Base-by-base conservation (phyloP, 2,113 vertebrate species). In the Puma concolor region DNA sequence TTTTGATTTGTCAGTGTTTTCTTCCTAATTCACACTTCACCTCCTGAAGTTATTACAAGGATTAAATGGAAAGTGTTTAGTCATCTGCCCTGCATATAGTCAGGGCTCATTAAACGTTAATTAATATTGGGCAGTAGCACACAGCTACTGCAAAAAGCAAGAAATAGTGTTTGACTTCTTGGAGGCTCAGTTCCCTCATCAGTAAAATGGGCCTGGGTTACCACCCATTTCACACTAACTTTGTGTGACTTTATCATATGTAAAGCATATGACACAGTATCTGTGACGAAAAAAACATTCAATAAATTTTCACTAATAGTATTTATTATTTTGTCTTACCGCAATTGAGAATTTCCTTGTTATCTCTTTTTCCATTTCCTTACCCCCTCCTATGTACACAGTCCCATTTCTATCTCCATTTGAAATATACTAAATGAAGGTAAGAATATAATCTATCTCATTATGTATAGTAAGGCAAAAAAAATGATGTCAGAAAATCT, bases 71-170 rank as follows among this genome's bases (percentile, higher is more conserved):
- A 83, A 67, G 16, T n/a, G 17, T 54, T 64, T 48, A 63, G 21
- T 36, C 36, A n/a, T 15, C 0, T 17, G 17, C 16, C 48, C 80
- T 85, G 50, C 44, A 10, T 7, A 3, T 10, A n/a, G 36, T 41
- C 38, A 2, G 8, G 36, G 9, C 16, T 25, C 36, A 57, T 15
- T 25, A 14, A 33, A 16, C 38, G 2, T 77, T 82, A 57, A 13
- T 25, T 4, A 19, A 16, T 29, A 33, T 17, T 3, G 7, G 8
- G 2, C 19, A 29, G 13, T 16, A 79, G n/a, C 0, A 1, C 2
- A 54, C 3, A 6, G 17, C 16, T 27, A 23, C 54, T 57, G 19
- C 54, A 57, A 57, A n/a, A 88, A 86, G 33, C 36, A 81, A 3
- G 9, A 44, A 33, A 5, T 31, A 15, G 1, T 17, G 10, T 8